Percentiles rank a stretch among this genome's conserved stretches.
Conservation (phyloP, 2,113 vertebrate genomes). For the Aegithalos caudatus region DNA sequence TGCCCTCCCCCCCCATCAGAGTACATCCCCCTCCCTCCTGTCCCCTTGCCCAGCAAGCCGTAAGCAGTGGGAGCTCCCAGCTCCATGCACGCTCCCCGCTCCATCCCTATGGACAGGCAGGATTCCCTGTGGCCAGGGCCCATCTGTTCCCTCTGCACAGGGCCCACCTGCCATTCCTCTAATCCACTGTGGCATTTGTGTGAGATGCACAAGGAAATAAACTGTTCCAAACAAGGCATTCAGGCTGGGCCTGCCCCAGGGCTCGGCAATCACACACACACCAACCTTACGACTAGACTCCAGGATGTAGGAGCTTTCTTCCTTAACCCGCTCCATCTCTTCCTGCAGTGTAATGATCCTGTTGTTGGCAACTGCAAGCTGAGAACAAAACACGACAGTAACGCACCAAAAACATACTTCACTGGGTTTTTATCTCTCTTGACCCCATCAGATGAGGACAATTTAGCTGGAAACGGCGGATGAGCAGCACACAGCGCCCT, state of each 20-base stretch:
- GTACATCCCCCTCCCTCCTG: background rate
- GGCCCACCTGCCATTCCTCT: background rate
- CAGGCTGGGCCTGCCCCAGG: background rate
- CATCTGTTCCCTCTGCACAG: background rate
- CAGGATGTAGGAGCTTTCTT: constrained; percentile 86
- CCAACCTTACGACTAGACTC: constrained; percentile 89
- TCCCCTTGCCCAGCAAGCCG: background rate
- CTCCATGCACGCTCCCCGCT: rapidly evolving
- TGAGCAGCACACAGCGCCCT: background rate
- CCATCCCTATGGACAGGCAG: rapidly evolving
- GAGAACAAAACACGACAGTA: background rate
- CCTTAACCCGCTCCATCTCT: constrained; percentile 92
- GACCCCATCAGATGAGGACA: background rate
- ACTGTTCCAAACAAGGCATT: background rate
- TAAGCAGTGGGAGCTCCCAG: rapidly evolving
- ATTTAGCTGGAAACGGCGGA: rapidly evolving
- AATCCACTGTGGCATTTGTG: rapidly evolving
- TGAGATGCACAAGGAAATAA: rapidly evolving
- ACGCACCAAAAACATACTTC: rapidly evolving
- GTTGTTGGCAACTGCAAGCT: constrained; percentile 98
- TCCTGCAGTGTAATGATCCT: constrained; percentile 97
- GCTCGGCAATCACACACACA: background rate
- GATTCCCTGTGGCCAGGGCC: background rate
- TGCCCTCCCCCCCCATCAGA: background rate
- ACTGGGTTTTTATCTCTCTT: rapidly evolving